Evolutionary conservation across 2,113 vertebrate species (phyloP).

Genomic region (Mus pahari): DNA sequence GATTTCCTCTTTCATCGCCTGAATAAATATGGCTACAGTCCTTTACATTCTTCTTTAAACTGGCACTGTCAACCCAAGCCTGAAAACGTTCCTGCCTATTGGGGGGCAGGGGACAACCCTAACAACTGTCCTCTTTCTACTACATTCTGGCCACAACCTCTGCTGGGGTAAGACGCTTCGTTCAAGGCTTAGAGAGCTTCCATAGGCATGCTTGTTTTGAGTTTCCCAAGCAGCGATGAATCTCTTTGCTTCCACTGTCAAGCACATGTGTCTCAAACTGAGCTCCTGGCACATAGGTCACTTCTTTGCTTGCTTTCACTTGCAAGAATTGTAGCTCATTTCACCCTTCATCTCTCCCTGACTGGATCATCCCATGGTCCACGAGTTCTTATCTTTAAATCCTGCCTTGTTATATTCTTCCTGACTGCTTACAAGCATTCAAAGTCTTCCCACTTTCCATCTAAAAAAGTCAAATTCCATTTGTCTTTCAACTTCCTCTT

Average conservation of each 20-base stretch:
- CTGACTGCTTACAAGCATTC: background rate
- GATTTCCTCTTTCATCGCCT: background rate
- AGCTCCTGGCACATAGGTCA: background rate
- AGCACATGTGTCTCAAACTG: slow-evolving; percentile 17
- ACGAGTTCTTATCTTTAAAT: slow-evolving; percentile 40
- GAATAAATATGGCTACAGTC: background rate
- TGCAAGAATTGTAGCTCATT: slow-evolving; percentile 4
- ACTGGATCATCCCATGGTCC: slow-evolving; percentile 8
- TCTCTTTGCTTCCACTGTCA: slow-evolving; percentile 24
- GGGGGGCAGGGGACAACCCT: background rate
- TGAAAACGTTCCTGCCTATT: background rate
- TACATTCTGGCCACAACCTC: background rate
- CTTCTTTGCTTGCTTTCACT: slow-evolving; percentile 38
- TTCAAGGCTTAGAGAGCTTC: background rate
- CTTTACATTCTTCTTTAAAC: background rate
- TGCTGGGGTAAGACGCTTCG: background rate
- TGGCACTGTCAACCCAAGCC: background rate
- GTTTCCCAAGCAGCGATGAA: background rate
- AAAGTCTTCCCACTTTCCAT: slow-evolving; percentile 25
- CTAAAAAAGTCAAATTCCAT: slow-evolving; percentile 55
- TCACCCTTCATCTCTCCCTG: slow-evolving; percentile 36
- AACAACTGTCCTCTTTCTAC: background rate
- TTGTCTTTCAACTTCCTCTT: slow-evolving; percentile 67
- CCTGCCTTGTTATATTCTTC: slow-evolving; percentile 25
- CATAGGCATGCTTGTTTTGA: background rate